Conservation (phyloP, 1,140 invertebrate species). For the Heliothis virescens region DNA sequence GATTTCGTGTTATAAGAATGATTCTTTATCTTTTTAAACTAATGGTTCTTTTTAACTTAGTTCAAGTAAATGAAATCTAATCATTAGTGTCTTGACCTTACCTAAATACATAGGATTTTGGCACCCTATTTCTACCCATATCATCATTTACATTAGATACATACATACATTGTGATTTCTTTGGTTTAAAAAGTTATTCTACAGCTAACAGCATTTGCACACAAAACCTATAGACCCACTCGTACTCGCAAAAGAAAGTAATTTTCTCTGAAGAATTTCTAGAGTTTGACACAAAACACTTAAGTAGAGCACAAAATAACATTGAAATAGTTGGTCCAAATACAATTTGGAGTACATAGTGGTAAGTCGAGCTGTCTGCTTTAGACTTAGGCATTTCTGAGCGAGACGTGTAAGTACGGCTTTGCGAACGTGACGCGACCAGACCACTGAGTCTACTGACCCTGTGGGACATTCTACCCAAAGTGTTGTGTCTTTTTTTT, state of each 20-base stretch:
- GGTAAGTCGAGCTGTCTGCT: conserved; percentile 7
- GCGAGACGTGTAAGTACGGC: conserved; percentile 7
- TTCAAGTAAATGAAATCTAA: no score
- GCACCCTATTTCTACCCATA: no score
- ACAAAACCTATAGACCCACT: no score
- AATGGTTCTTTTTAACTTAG: no score
- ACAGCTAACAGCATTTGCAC: no score
- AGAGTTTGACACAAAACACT: not conserved
- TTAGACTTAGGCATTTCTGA: conserved; percentile 10
- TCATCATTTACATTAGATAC: no score
- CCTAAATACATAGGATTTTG: no score
- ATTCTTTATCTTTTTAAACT: not conserved
- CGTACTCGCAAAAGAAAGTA: no score
- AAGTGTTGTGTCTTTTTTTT: not conserved
- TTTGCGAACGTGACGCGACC: not conserved
- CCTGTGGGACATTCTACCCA: not conserved
- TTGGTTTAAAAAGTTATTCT: no score
- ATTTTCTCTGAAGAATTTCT: no score
- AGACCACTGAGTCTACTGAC: not conserved
- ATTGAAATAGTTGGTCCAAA: not conserved
- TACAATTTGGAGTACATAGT: conserved; percentile 3
- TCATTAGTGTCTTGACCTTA: no score
- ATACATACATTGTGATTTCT: no score
- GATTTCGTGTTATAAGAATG: not conserved
- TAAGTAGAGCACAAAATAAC: not conserved